These are phyloP conservation scores for Phalacrocorax carbo DNA, from an alignment of 2,113 vertebrate genomes.

Conservation along the genomic window DNA sequence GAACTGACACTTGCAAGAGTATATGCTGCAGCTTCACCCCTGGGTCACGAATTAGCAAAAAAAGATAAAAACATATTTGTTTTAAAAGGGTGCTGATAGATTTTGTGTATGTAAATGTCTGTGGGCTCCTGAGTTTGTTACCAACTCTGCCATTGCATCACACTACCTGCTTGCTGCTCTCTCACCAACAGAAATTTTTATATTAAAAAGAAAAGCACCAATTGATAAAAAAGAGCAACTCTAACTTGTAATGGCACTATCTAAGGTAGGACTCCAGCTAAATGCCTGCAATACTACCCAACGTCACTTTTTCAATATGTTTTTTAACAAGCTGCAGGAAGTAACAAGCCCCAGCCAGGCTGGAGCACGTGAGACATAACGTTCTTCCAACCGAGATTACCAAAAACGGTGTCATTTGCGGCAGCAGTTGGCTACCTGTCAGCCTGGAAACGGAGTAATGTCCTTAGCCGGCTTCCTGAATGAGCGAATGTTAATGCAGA, in stretches of 20 bases:
- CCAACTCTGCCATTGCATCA: background rate
- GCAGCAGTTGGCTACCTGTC: background rate
- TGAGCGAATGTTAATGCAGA: background rate
- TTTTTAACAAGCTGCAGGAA: background rate
- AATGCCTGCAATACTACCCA: background rate
- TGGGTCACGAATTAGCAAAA: background rate
- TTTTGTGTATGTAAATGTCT: background rate
- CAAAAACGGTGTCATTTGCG: background rate
- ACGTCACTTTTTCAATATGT: background rate
- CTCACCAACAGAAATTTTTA: background rate
- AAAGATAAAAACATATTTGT: background rate
- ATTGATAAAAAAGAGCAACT: background rate
- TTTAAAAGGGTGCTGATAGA: background rate
- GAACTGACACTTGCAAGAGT: background rate
- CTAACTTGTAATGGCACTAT: background rate
- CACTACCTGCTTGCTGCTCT: background rate
- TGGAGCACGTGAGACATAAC: rapidly evolving
- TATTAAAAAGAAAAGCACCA: background rate
- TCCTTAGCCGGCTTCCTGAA: background rate
- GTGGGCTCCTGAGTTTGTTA: background rate
- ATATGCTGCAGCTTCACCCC: background rate
- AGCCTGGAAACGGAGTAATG: rapidly evolving
- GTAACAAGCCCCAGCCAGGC: background rate
- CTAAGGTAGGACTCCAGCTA: background rate
- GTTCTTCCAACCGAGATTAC: background rate